Evolutionary conservation across 2,113 vertebrate species (phyloP).

Genomic region (Muntiacus reevesi): DNA sequence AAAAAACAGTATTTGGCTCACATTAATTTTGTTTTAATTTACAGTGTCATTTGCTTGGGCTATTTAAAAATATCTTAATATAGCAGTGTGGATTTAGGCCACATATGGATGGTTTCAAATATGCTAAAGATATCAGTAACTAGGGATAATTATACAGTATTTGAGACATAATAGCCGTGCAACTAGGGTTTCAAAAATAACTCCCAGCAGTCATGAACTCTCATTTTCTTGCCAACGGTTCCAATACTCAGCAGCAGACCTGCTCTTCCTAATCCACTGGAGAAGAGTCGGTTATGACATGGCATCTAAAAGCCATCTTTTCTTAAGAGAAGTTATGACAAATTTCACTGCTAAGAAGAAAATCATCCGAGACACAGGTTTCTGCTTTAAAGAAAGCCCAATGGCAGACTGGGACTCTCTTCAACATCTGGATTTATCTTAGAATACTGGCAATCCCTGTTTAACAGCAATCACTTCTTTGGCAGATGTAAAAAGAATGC

Average conservation of each 20-base stretch:
- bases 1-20: not conserved
- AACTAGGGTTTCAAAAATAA: conserved; percentile 49
- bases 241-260: not conserved
- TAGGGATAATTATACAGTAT: conserved; percentile 40
- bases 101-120: conserved; percentile 25
- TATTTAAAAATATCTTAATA: conserved; percentile 40
- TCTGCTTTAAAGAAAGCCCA: conserved; percentile 17
- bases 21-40: conserved; percentile 17
- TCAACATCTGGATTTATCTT: conserved; percentile 28
- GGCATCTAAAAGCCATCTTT: not conserved
- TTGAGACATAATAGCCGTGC: not conserved
- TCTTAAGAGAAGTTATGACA: not conserved
- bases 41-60: not conserved
- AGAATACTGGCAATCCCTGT: not conserved
- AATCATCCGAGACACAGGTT: not conserved
- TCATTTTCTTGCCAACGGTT: conserved; percentile 33
- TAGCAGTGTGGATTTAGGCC: conserved; percentile 3
- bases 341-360: conserved; percentile 5
- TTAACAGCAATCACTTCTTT: not conserved
- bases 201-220: conserved; percentile 21
- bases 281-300: not conserved
- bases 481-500: not conserved
- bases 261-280: not conserved
- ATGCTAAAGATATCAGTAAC: conserved; percentile 37
- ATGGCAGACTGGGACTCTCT: not conserved